Conservation (phyloP, 2,888 invertebrate species). For the Anaspis maculata region DNA sequence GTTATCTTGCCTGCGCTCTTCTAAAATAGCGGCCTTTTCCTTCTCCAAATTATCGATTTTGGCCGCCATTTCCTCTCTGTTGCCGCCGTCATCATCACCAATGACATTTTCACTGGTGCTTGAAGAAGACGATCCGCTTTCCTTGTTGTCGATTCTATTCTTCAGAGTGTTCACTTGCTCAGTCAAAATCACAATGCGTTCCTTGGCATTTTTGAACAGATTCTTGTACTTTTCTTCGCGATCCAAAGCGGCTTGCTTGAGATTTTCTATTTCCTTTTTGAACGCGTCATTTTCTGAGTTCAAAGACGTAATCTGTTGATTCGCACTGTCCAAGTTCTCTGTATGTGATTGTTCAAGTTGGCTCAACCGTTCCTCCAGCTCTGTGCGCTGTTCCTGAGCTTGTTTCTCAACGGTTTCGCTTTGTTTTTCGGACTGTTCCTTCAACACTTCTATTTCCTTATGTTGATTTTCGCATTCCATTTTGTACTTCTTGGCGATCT, state of each 20-base stretch:
- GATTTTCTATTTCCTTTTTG: slow-evolving; percentile 43
- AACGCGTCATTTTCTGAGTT: slow-evolving; percentile 49
- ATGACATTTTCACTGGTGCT: slow-evolving; percentile 9
- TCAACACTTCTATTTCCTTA: slow-evolving; percentile 49
- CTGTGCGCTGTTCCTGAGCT: slow-evolving; percentile 43
- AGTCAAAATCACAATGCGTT: slow-evolving; percentile 62
- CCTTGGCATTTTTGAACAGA: slow-evolving; percentile 65
- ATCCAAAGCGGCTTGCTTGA: slow-evolving; percentile 39
- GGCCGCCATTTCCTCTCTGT: slow-evolving; percentile 43
- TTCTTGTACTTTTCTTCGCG: slow-evolving; percentile 44
- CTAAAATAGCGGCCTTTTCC: slow-evolving; percentile 53
- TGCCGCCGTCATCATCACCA: neutral
- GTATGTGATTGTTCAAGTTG: slow-evolving; percentile 41
- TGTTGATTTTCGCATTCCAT: slow-evolving; percentile 71
- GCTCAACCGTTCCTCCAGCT: slow-evolving; percentile 38
- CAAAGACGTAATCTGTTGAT: slow-evolving; percentile 37
- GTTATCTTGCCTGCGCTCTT: slow-evolving; percentile 56
- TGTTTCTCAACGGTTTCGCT: slow-evolving; percentile 45
- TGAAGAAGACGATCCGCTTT: slow-evolving; percentile 27
- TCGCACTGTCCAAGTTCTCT: slow-evolving; percentile 44
- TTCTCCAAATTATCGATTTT: slow-evolving; percentile 59
- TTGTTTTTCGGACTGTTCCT: slow-evolving; percentile 37
- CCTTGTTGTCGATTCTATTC: slow-evolving; percentile 45
- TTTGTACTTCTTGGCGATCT: slow-evolving; percentile 90
- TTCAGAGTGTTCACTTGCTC: slow-evolving; percentile 57